Evolutionary conservation across 2,888 invertebrate species (phyloP).

Genomic region (Ormia ochracea): DNA sequence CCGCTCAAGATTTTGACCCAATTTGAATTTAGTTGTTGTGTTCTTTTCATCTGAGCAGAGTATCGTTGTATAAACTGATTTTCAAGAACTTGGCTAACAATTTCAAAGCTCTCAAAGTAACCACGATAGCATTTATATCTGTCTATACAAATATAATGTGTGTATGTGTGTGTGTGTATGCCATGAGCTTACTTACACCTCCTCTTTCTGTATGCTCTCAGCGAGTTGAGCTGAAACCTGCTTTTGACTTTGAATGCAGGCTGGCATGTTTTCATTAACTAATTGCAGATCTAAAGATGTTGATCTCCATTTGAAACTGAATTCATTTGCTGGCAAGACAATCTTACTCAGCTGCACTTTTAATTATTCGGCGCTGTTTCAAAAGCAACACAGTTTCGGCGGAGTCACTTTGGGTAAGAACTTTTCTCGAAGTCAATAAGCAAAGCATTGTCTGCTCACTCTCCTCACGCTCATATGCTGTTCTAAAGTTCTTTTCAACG

Average conservation of each 20-base stretch:
- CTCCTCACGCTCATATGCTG: no score
- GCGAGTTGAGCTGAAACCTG: constrained; percentile 22
- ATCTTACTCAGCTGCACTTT: background rate
- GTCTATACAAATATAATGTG: no score
- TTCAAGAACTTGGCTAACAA: constrained; percentile 4
- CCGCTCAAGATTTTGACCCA: constrained; percentile 46
- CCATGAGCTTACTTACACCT: background rate
- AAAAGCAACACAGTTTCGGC: background rate
- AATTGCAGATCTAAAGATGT: constrained; percentile 33
- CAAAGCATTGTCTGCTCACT: no score
- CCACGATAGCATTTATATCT: background rate
- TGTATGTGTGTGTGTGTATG: background rate
- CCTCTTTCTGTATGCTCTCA: background rate
- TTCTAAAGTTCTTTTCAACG: no score
- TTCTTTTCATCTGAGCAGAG: background rate
- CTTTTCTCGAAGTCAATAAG: background rate
- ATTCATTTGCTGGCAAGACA: background rate
- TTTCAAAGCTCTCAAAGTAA: constrained; percentile 13
- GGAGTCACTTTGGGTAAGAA: background rate
- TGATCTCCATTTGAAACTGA: constrained; percentile 7
- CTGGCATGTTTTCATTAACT: constrained; percentile 47
- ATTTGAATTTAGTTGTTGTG: constrained; percentile 18
- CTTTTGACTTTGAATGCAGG: constrained; percentile 1
- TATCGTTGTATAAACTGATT: background rate
- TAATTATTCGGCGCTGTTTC: background rate